Evolutionary conservation across 2,888 invertebrate species (phyloP), one percentile per base, ranked within the genome.

Genomic region (Epinotia ramella): DNA sequence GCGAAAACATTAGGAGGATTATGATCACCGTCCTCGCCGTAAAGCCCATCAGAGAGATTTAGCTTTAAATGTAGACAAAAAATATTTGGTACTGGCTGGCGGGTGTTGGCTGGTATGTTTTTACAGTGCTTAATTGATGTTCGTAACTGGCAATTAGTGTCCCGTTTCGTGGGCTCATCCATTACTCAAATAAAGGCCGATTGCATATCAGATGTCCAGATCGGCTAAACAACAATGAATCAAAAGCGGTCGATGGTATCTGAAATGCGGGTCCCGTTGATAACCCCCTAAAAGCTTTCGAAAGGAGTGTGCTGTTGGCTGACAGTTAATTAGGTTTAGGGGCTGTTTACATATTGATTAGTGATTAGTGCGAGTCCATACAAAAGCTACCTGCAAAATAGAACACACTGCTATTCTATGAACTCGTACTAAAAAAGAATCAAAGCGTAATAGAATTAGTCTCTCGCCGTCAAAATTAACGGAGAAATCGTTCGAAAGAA

Each of bases 181-280:
- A 75, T 75, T 71, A 64, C 57, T 33, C 11, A 57, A 63, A 64
- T 69, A 69, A 68, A 44, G 56, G 60, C 44, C 18, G 73, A 64
- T 69, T 59, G 18, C 33, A 46, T 67, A 73, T 73, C 73, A 33
- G 20, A 57, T 64, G 44, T 24, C 57, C 56, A n/a, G 56, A 68
- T 74, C 63, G 46, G 46, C 73, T 74, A 74, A 74, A 74, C 73
- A 66, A 66, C 28, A 74, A 63, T 69, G 64, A 62, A 57, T 72
- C 44, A 57, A 64, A 65, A 28, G 28, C 68, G 46, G 57, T 49
- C 57, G 28, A 46, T 73, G 16, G 1, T 24, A 67, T 57, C 16
- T 16, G 18, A 68, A 64, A 68, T 63, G 68, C 53, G 68, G 64
- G 53, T 16, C 4, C 49, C n/a, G 40, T 44, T 64, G 64, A 64